Base-by-base conservation (phyloP, 2,888 invertebrate species). In the Acronicta leporina region DNA sequence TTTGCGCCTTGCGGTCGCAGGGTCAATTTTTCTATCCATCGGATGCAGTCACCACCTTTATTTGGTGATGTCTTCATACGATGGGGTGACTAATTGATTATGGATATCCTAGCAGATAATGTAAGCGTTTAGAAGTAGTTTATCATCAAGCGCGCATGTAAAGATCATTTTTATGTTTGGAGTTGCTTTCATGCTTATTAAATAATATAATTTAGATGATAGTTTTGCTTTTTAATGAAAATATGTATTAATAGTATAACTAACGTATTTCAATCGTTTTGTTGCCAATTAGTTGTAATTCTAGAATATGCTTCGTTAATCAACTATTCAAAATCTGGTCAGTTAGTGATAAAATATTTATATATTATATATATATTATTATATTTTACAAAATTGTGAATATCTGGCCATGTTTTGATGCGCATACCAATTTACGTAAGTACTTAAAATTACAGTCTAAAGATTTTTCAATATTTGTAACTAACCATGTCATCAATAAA, bases 11-110 rank as follows among this genome's bases (percentile, higher is more conserved):
- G 86, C 90, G 89, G 90, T 90, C 77, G 92, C 91, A 88, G 93
- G 90, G 87, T 93, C 94, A 91, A 89, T 90, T 87, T 67, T 81
- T 89, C 80, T 91, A 92, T 92, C 92, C 88, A 93, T 91, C 92
- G 89, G 88, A 88, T 63, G 71, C 66, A 20, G 65, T 57, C 60
- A 79, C 81, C 77, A 81, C 61, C 30, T 45, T 10, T 46, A 2
- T 13, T 4, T 47, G 25, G 45, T 85, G 83, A 79, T 72, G 51
- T 73, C 52, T 60, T 45, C 65, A 56, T 86, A 92, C 90, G 92
- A 92, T 94, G 90, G 94, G 90, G 90, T 93, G 85, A 77, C 75
- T 64, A 82, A 89, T 90, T 91, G 94, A 90, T 90, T 84, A 81
- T 86, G 91, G 94, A 80, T 90, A 91, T 91, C 89, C 89, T 90